Base-by-base conservation (phyloP, 2,888 invertebrate species). In the Girardia tigrina region DNA sequence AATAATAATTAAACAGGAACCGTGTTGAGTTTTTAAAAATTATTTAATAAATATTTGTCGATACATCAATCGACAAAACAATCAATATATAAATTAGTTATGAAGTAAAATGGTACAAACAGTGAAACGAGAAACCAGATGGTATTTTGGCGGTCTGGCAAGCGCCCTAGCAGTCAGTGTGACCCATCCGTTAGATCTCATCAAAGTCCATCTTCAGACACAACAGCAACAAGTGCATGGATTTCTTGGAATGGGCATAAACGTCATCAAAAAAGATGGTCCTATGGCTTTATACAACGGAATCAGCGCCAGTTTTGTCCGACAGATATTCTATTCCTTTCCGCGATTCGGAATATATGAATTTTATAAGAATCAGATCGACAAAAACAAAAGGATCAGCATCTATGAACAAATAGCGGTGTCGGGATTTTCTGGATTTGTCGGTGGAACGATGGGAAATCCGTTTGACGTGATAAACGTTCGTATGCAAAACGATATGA, bases 401-500 rank as follows among this genome's bases (percentile, higher is more conserved):
- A 89, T 90, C 81, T 86, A 87, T 80, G 86, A 88, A 81, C 88
- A 88, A 80, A 89, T 90, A 16, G 84, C 87, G 28, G 85, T 94
- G 78, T 94, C 95, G 56, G 90, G 90, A 2, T 79, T 89, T 4
- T 90, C 92, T 29, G 97, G 95, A 6, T 89, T 90, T 74, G 88
- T 89, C 70, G 94, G 95, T 72, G 97, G 97, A 12, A 88, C 95
- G 80, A 89, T 95, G 1, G 95, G 94, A 0, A 83, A 94, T 26
- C 97, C 97, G 0, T 94, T 91, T 14, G 97, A 98, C 86, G 88
- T 98, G 87, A 90, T 98, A 74, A 98, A 98, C 86, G 97, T 98
- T 2, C 14, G 97, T 80, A 98, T 98, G 97, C 98, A 98, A 84
- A 98, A 98, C 86, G 98, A 98, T 85, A 89, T 95, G 26, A 98